Evolutionary conservation across 2,888 invertebrate species (phyloP).

Genomic region (Melieria crassipennis): DNA sequence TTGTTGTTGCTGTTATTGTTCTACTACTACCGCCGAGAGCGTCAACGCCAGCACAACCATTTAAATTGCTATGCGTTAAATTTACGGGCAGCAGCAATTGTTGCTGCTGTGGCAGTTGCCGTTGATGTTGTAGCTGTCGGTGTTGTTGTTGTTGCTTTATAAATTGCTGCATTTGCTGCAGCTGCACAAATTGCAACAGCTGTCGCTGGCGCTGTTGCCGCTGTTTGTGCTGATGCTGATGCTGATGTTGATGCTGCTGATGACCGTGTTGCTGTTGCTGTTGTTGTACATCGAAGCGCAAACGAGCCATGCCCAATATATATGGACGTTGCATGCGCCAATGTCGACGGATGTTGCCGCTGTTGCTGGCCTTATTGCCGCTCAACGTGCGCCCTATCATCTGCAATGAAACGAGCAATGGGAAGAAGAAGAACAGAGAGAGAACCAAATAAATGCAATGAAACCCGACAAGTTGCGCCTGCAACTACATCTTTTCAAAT

Average conservation of each 20-base stretch:
- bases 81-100: constrained; percentile 17
- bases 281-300: constrained; percentile 37
- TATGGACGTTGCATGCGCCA: background rate
- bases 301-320: constrained; percentile 18
- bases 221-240: constrained; percentile 35
- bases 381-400: constrained; percentile 48
- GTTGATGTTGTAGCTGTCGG: constrained; percentile 42
- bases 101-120: constrained; percentile 16
- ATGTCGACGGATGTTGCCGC: constrained; percentile 4
- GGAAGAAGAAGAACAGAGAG: constrained; percentile 35
- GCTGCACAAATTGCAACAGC: constrained; percentile 41
- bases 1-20: constrained; percentile 24
- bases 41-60: constrained; percentile 5
- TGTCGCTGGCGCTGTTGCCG: constrained; percentile 26
- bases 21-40: background rate
- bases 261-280: constrained; percentile 35
- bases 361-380: constrained; percentile 34
- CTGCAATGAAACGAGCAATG: constrained; percentile 44
- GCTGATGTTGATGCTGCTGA: constrained; percentile 24
- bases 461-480: too few species aligned
- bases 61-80: constrained; percentile 21
- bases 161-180: constrained; percentile 43
- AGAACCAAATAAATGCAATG: constrained; percentile 14
- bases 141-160: constrained; percentile 37
- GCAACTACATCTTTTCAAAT: background rate